Evolutionary conservation across 2,113 vertebrate species (phyloP).

Genomic region (Mandrillus leucophaeus): DNA sequence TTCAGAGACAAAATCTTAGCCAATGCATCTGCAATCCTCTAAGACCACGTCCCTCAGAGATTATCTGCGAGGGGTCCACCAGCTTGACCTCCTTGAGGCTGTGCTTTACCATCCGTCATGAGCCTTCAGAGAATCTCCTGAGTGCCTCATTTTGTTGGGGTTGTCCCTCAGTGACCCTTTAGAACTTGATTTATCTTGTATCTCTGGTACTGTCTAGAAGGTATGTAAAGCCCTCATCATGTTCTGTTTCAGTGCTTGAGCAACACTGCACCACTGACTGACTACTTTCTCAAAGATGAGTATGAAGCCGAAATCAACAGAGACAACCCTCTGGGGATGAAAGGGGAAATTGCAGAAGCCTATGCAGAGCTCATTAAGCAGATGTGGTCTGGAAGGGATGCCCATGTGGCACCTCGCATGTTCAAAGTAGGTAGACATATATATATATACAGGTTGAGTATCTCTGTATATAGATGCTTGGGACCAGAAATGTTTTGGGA

Average conservation of each 20-base stretch:
- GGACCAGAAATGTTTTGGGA: not conserved
- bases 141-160: not conserved
- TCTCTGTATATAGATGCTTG: not conserved
- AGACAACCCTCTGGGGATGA: constrained; percentile 97
- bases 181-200: not conserved
- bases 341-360: constrained; percentile 96
- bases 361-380: constrained; percentile 97
- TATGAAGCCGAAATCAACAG: constrained; percentile 97
- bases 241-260: constrained; percentile 92
- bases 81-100: not conserved
- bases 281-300: constrained; percentile 95
- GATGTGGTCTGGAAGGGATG: constrained; percentile 95
- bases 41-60: not conserved
- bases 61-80: not conserved
- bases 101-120: not conserved
- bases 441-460: not conserved
- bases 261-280: constrained; percentile 94
- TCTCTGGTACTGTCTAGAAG: not conserved
- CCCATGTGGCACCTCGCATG: constrained; percentile 93
- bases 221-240: not conserved
- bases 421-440: constrained; percentile 90
- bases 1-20: not conserved
- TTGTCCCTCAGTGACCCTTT: not conserved
- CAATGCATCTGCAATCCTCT: not conserved
- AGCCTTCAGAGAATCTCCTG: not conserved